Evolutionary conservation across 2,113 vertebrate genomes (phyloP).

Genomic region (Trogon melanurus): DNA sequence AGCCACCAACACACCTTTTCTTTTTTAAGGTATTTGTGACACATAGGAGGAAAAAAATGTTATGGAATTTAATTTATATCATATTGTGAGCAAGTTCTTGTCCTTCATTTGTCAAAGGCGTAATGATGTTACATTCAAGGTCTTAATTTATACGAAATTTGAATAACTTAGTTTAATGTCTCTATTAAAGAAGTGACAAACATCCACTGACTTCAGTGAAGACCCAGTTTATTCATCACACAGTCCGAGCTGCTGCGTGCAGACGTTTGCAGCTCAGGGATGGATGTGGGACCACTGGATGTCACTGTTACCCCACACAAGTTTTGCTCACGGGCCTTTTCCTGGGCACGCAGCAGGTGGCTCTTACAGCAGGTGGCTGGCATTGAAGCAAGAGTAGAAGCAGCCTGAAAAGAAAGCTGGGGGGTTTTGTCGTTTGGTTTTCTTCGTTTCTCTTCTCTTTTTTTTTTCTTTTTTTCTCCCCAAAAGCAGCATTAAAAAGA

Average conservation of each 20-base stretch:
- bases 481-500: neutral
- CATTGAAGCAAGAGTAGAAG: neutral
- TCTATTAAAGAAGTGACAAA: neutral
- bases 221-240: neutral
- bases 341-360: neutral
- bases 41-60: neutral
- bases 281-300: neutral
- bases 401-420: neutral
- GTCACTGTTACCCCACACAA: constrained; percentile 43
- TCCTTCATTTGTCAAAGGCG: neutral
- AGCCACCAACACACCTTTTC: neutral
- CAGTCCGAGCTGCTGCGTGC: neutral
- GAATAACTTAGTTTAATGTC: neutral
- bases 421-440: too few relatives aligned
- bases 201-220: neutral
- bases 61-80: neutral
- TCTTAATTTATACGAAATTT: neutral
- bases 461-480: neutral
- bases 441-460: too few relatives aligned
- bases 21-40: neutral
- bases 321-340: neutral
- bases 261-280: neutral
- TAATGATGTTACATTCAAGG: neutral
- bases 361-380: neutral
- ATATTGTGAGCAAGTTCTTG: neutral